phyloP scores from a whole-genome alignment of 2,113 vertebrate genomes.

The Mustela nigripes region DNA sequence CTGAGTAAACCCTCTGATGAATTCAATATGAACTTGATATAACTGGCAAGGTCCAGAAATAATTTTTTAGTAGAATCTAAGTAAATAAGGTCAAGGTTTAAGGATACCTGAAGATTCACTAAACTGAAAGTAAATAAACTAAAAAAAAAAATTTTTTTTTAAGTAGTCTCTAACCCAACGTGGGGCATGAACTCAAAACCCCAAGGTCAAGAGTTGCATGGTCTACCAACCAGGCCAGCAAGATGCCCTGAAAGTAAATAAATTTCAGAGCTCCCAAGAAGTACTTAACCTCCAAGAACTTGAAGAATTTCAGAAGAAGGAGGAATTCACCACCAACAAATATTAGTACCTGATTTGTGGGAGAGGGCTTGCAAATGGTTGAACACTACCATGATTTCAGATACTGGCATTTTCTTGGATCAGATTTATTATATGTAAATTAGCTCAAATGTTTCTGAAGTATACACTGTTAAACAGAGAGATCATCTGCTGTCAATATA shows the following conservation, averaged over 20 bases:
- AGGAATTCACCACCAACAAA: neutral
- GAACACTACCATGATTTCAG: conserved; percentile 8
- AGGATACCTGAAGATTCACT: conserved; percentile 69
- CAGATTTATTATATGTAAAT: neutral
- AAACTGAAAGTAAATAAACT: conserved; percentile 69
- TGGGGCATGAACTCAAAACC: neutral
- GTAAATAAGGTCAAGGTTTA: conserved; percentile 78
- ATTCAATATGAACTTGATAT: conserved; percentile 32
- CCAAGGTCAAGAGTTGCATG: neutral
- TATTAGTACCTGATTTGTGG: conserved; percentile 14
- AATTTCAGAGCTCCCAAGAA: conserved; percentile 52
- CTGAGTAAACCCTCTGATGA: neutral
- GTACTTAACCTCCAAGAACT: neutral
- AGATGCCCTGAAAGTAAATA: conserved; percentile 61
- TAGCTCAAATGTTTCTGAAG: neutral
- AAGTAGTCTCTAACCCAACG: neutral
- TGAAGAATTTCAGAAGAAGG: conserved; percentile 31
- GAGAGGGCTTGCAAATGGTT: neutral
- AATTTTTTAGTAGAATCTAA: conserved; percentile 77
- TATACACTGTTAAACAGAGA: conserved; percentile 9
- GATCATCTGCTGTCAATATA: neutral
- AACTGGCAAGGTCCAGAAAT: conserved; percentile 74
- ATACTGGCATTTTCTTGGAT: conserved; percentile 28
- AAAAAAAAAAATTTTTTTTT: neutral
- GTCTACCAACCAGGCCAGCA: neutral